Base-by-base conservation (phyloP, 2,113 vertebrate species). In the Oreotrochilus melanogaster region DNA sequence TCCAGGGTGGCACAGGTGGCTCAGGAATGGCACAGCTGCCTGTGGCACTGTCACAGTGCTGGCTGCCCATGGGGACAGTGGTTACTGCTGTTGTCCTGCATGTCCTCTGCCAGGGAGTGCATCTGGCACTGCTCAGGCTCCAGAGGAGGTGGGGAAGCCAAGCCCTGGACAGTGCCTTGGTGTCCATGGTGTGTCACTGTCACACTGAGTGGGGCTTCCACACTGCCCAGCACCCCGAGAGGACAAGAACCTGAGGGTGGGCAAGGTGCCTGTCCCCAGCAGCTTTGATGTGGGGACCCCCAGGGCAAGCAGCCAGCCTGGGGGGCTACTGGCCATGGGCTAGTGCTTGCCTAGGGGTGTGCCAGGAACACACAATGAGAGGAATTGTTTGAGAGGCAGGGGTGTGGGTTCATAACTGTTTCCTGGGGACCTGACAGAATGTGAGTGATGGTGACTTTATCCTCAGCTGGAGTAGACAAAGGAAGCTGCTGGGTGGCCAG, bases 391-490 rank as follows among this genome's bases (percentile, higher is more conserved):
- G 42, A 57, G 76, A 53, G 10, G 35, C 3, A 5, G n/a, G 37
- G 67, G 14, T 78, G 48, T 3, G 1, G 0, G 4, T 4, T 10
- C 19, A 0, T 2, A 33, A 14, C 28, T 11, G 0, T 25, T 58
- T 15, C 48, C 43, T 18, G 12, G 54, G 57, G 22, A 7, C 37
- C 5, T 10, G 7, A 6, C 18, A 7, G 31, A 8, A 5, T 22
- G 56, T 15, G 47, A 5, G 10, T 2, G n/a, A 1, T 17, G 11
- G 27, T 31, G 62, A 62, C 47, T 72, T 37, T 50, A 3, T 17
- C 24, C 61, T 48, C 15, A 25, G 53, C 48, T 42, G 24, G 60
- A 33, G 30, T 3, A 48, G 75, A 13, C 30, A 76, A 35, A 43
- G 47, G 83, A 18, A 23, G 50, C 23, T 66, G 10, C 31, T 50